These are phyloP conservation scores for Doryteuthis pealeii DNA, from an alignment of 1,140 invertebrate genomes.

Conservation along the genomic window DNA sequence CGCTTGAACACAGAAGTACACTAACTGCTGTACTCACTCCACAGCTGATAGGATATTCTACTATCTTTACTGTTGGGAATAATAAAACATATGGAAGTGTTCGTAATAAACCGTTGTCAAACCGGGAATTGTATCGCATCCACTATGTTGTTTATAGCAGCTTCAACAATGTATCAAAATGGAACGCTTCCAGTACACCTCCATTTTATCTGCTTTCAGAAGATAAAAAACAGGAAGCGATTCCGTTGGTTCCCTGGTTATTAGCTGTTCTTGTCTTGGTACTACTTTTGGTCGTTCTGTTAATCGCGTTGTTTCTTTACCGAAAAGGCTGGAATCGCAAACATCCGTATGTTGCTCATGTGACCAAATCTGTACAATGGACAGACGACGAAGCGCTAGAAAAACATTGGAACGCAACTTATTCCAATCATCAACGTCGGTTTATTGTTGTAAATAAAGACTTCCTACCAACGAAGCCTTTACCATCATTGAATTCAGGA, in stretches of 20 bases:
- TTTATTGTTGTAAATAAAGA: slow-evolving; percentile 34
- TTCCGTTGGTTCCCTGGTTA: slow-evolving; percentile 8
- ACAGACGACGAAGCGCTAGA: slow-evolving; percentile 33
- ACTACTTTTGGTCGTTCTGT: slow-evolving; percentile 30
- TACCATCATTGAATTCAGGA: background rate
- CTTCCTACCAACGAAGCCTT: slow-evolving; percentile 23
- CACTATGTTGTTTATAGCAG: slow-evolving; percentile 46
- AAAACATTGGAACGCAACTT: slow-evolving; percentile 50
- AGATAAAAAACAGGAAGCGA: slow-evolving; percentile 7
- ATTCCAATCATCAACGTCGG: slow-evolving; percentile 41
- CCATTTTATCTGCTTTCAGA: background rate
- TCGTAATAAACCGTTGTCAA: slow-evolving; percentile 36
- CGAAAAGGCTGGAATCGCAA: slow-evolving; percentile 29
- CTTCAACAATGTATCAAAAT: slow-evolving; percentile 37
- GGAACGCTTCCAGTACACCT: slow-evolving; percentile 33
- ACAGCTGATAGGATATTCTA: slow-evolving; percentile 25
- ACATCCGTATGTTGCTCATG: slow-evolving; percentile 27
- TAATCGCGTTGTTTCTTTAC: slow-evolving; percentile 34
- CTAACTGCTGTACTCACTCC: slow-evolving; percentile 32
- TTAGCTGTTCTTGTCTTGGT: slow-evolving; percentile 30
- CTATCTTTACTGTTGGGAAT: slow-evolving; percentile 40
- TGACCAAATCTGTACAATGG: slow-evolving; percentile 24
- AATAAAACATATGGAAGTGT: slow-evolving; percentile 30
- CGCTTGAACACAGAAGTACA: slow-evolving; percentile 25
- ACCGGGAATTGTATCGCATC: slow-evolving; percentile 36